Conservation (phyloP, 1,140 invertebrate species). For the Temnothorax nylanderi region DNA sequence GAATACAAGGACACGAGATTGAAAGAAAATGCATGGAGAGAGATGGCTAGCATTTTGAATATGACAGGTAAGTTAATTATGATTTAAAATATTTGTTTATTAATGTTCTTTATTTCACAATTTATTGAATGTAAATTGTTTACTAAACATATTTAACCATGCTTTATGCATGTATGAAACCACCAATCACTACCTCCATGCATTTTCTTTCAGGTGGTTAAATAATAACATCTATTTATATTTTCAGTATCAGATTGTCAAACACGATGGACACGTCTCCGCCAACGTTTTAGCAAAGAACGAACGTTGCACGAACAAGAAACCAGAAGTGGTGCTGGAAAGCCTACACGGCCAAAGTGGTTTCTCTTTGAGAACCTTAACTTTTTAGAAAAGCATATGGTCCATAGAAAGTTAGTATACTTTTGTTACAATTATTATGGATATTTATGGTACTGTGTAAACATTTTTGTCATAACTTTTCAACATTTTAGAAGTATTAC, state of each 20-base stretch:
- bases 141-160: background rate
- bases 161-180: background rate
- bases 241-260: background rate
- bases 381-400: slow-evolving; percentile 1
- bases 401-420: background rate
- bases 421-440: background rate
- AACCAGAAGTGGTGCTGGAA: slow-evolving; percentile 12
- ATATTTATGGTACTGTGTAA: background rate
- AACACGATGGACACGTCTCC: background rate
- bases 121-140: background rate
- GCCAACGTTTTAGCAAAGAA: slow-evolving; percentile 3
- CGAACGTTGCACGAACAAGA: background rate
- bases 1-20: background rate
- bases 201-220: background rate
- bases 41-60: background rate
- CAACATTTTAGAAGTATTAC: background rate
- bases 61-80: slow-evolving; percentile 3
- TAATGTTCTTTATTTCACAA: background rate
- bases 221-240: background rate
- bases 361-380: background rate
- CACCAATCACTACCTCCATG: background rate
- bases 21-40: slow-evolving; percentile 9
- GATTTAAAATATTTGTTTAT: slow-evolving; percentile 9
- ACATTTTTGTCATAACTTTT: background rate
- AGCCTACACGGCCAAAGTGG: background rate